A percentile compares a stretch with the other conserved stretches of the same genome.
These are phyloP conservation scores for Halictus rubicundus DNA, from an alignment of 1,140 invertebrate genomes.

Conservation along the genomic window DNA sequence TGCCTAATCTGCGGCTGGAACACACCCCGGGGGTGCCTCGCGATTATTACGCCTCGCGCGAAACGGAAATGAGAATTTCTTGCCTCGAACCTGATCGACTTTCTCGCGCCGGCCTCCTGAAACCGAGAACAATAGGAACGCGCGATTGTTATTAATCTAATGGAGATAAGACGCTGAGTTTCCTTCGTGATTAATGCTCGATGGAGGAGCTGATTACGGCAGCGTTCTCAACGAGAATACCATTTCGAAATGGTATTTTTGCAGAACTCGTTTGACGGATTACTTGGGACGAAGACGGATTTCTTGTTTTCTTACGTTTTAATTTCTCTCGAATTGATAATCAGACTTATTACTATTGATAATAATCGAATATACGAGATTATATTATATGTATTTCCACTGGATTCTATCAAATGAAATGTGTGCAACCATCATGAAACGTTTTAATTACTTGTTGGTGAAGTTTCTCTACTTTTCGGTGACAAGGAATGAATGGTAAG, in stretches of 20 bases:
- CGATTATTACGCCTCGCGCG: neutral
- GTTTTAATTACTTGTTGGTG: no score
- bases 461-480: no score
- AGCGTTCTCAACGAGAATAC: neutral
- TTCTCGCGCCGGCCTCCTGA: neutral
- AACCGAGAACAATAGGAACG: neutral
- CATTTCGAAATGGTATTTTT: neutral
- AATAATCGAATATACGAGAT: no score
- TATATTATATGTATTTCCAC: no score
- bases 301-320: no score
- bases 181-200: neutral
- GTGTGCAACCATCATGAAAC: no score
- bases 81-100: neutral
- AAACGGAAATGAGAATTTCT: constrained; percentile 3
- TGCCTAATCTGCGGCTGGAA: neutral
- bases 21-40: neutral
- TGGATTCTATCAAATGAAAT: no score
- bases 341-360: no score
- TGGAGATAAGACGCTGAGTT: neutral
- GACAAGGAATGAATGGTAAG: no score
- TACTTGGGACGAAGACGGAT: no score
- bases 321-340: no score
- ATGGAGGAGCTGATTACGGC: neutral
- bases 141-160: neutral
- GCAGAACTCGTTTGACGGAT: neutral